Base-by-base conservation (phyloP, 2,797 vertebrate species). In the Miopithecus talapoin region DNA sequence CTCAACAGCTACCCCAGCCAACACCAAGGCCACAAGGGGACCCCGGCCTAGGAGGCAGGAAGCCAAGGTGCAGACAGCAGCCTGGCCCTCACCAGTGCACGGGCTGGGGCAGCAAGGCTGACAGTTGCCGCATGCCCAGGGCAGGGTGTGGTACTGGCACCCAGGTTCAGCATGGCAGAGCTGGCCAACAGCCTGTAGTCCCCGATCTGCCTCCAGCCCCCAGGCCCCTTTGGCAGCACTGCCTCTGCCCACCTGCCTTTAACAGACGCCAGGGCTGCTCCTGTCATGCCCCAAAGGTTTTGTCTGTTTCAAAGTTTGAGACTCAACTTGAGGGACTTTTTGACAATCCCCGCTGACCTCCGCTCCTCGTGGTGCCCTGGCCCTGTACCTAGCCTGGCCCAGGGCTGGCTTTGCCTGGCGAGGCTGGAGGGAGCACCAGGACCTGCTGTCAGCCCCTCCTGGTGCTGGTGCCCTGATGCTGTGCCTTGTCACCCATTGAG, bases 401-500 rank as follows among this genome's bases (percentile, higher is more conserved):
- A 30, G 39, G 81, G 85, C 81, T 81, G 94, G 84, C 84, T 95
- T 33, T 85, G 75, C 86, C 95, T 92, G 59, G 59, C 3, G 0
- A 97, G 46, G 75, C 85, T 84, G 61, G 75, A 78, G 33, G 75
- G 30, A 39, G 39, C 74, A 64, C 11, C 83, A 96, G 92, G 97
- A 96, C 96, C 91, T 97, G 57, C 43, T 64, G 16, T 68, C 61
- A 68, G 61, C 16, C 33, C 91, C 89, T 97, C 94, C 94, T 97
- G 94, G 95, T 88, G 93, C 97, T 95, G 85, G 64, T 84, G 74
- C 70, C 36, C 94, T 89, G 97, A 98, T 61, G 95, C 98, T 97
- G 98, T 99, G 98, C 99, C 98, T 99, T 98, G 98, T 78, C 90
- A 97, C 94, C 95, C 97, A 97, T 94, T 39, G 94, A 97, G 93